Conservation (phyloP, 2,797 vertebrate genomes). For the Sandelia bainsii region DNA sequence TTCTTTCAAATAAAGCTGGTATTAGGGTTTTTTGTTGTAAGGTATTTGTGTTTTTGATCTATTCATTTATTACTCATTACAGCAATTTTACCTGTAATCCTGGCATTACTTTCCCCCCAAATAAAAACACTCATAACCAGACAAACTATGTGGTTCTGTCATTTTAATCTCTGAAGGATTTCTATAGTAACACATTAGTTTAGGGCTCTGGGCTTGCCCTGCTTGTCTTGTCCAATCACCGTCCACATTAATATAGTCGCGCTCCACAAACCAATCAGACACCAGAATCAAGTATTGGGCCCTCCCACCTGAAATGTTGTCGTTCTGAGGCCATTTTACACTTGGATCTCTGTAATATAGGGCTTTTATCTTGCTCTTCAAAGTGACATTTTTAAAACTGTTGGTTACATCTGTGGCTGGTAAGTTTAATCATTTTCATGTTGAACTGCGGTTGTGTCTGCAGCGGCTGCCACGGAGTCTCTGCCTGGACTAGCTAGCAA, state of each 20-base stretch:
- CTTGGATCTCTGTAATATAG: constrained; percentile 45
- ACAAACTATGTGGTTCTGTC: constrained; percentile 2
- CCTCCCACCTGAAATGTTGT: constrained; percentile 58
- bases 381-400: constrained; percentile 18
- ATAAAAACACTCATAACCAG: constrained; percentile 33
- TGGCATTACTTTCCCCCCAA: constrained; percentile 22
- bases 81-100: constrained; percentile 27
- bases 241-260: neutral
- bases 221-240: constrained; percentile 61
- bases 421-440: constrained; percentile 45
- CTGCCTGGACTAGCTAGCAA: constrained; percentile 37
- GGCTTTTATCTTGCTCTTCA: neutral
- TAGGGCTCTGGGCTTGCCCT: neutral
- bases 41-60: constrained; percentile 48
- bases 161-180: neutral
- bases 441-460: neutral
- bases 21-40: constrained; percentile 66
- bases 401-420: constrained; percentile 37
- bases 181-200: neutral
- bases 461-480: constrained; percentile 9
- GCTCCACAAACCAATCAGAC: constrained; percentile 63
- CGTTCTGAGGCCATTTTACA: constrained; percentile 82
- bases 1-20: constrained; percentile 72
- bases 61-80: constrained; percentile 30
- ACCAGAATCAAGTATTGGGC: neutral